Conservation (phyloP, 2,113 vertebrate species). For the Ailurus styani region DNA sequence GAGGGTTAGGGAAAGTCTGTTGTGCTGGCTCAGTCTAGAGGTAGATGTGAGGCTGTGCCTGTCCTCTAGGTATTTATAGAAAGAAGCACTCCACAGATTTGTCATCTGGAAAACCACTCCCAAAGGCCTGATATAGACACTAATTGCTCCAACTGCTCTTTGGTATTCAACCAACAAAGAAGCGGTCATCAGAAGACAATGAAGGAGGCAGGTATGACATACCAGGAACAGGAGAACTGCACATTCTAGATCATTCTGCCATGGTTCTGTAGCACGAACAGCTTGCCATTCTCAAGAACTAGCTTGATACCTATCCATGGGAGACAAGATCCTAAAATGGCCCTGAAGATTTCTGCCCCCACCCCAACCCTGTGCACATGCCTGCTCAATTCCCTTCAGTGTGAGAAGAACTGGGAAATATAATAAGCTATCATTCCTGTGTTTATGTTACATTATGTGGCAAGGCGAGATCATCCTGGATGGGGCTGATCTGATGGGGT, state of each 20-base stretch:
- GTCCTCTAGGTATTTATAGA: background rate
- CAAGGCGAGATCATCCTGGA: background rate
- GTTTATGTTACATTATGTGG: background rate
- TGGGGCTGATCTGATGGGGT: background rate
- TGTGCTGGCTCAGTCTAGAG: background rate
- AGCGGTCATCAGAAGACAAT: background rate
- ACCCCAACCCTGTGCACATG: no score
- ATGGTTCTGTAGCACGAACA: background rate
- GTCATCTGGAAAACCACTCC: background rate
- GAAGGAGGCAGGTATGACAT: background rate
- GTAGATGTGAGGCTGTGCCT: background rate
- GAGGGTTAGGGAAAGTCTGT: background rate
- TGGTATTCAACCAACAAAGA: background rate
- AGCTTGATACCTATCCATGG: background rate
- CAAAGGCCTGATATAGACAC: background rate
- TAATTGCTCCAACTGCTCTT: background rate
- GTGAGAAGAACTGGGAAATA: background rate
- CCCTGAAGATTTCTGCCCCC: background rate
- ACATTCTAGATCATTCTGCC: background rate
- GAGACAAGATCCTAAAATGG: background rate
- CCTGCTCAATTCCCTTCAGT: background rate
- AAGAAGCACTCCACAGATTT: background rate
- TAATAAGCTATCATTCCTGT: background rate
- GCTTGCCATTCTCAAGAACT: background rate
- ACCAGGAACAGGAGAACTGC: background rate